Base-by-base conservation (phyloP, 2,888 invertebrate species). In the Itoplectis maculator region DNA sequence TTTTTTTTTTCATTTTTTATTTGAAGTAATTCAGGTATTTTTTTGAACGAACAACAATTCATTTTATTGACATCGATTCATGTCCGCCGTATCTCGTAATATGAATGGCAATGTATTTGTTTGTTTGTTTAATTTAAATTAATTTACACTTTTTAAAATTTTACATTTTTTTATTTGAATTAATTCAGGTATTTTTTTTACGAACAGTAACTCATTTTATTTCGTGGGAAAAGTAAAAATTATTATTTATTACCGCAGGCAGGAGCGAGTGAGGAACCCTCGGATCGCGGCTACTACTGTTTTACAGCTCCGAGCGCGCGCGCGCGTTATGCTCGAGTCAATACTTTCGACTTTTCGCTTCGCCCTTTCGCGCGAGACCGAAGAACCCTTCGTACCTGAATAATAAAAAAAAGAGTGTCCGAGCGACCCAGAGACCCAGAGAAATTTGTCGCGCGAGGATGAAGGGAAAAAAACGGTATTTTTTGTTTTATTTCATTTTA, bases 381-480 rank as follows among this genome's bases (percentile, higher is more conserved):
- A 29, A 49, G 59, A 79, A 78, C 75, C 79, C 70, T 82, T 82
- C 75, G 37, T 79, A 82, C 82, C 82, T 82, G 82, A 72, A 79
- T 49, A 79, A 82, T 82, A 82, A 82, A 73, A 81, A 79, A 81
- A 77, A 70, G 42, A 70, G 51, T 37, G 45, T 61, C 49, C 70
- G 65, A 37, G 9, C 70, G 59, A 76, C 81, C 76, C 75, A 75
- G 66, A 70, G 75, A 79, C 74, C 74, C 59, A 79, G 65, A 66
- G 70, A 66, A 75, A 61, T 59, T 49, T 47, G 68, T 59, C 45
- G 47, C 29, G 29, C 29, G 29, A n/a, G n/a, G 29, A 29, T 29
- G 29, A 29, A 2, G 29, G 5, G 8, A 13, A 18, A 69, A 69
- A 70, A 81, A 59, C n/a, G 49, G 23, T 47, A 70, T 82, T 78